Percentiles rank a stretch among this genome's conserved stretches.
These are phyloP conservation scores for Laterallus jamaicensis DNA, from an alignment of 2,113 vertebrate species.

Conservation along the genomic window DNA sequence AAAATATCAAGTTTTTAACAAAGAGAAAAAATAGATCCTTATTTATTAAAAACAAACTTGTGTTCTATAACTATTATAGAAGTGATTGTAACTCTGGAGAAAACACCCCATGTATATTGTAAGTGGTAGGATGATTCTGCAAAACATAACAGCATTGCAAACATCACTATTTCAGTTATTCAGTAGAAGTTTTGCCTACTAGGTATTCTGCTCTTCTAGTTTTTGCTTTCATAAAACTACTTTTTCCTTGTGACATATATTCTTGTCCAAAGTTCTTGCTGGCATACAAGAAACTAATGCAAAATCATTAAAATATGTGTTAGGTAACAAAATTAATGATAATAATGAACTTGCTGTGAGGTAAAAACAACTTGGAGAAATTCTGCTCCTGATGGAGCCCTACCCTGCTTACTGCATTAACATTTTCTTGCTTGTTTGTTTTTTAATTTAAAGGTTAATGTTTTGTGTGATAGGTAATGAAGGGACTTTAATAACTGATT, in stretches of 20 bases:
- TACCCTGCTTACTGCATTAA: not conserved
- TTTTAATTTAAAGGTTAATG: not conserved
- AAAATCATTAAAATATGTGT: not conserved
- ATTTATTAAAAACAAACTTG: not conserved
- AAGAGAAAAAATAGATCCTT: not conserved
- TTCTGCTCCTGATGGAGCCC: not conserved
- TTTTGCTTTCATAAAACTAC: not conserved
- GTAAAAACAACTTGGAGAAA: not conserved
- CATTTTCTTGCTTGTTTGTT: not conserved
- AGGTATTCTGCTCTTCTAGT: not conserved
- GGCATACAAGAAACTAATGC: not conserved
- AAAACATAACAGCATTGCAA: not conserved
- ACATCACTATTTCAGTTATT: not conserved
- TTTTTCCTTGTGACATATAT: not conserved
- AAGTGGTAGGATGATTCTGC: not conserved
- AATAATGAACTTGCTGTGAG: not conserved
- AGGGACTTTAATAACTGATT: not conserved
- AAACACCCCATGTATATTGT: not conserved
- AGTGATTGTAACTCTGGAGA: not conserved
- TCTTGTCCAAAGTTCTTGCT: not conserved
- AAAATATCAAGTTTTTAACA: not conserved
- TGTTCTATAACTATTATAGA: not conserved
- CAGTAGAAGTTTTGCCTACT: not conserved
- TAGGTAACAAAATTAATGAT: not conserved
- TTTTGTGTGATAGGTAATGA: not conserved